Conservation (phyloP, 2,113 vertebrate genomes). For the Indicator indicator region DNA sequence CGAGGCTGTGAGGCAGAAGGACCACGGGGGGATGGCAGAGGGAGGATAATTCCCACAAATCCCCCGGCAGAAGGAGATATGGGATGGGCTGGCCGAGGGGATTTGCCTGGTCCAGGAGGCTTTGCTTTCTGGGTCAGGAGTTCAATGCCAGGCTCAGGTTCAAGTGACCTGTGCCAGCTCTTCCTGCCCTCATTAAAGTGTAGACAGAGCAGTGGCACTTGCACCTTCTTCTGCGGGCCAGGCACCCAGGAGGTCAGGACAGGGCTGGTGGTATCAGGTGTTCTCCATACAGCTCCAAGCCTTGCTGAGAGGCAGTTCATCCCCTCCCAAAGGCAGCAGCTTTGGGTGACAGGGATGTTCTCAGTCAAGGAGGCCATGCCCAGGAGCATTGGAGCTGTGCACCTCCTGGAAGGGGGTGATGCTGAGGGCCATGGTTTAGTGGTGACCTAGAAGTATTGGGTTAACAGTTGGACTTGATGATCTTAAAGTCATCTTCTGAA, state of each 20-base stretch:
- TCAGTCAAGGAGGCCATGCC: no score
- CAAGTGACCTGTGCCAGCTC: not conserved
- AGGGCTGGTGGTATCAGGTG: no score
- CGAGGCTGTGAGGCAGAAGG: not conserved
- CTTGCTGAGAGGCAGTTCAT: not conserved
- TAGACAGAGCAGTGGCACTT: not conserved
- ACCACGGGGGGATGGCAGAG: accelerated
- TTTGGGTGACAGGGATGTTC: not conserved
- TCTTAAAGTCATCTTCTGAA: no score
- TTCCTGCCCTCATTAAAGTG: accelerated
- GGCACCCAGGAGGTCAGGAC: not conserved
- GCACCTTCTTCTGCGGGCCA: accelerated
- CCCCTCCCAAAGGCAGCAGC: not conserved
- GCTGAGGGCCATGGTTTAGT: no score
- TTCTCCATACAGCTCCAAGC: not conserved
- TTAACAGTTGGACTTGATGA: no score
- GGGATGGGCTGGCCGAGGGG: not conserved
- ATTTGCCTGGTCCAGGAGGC: not conserved
- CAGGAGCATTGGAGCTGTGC: no score
- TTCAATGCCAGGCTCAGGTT: not conserved
- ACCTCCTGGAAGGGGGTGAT: not conserved
- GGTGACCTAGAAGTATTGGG: no score
- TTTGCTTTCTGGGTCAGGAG: not conserved
- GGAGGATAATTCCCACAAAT: slow-evolving; percentile 19
- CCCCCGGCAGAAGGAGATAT: not conserved